Percentiles rank a stretch among this genome's conserved stretches.
These are phyloP conservation scores for Octodonta nipae DNA, from an alignment of 2,888 invertebrate species.

Conservation along the genomic window DNA sequence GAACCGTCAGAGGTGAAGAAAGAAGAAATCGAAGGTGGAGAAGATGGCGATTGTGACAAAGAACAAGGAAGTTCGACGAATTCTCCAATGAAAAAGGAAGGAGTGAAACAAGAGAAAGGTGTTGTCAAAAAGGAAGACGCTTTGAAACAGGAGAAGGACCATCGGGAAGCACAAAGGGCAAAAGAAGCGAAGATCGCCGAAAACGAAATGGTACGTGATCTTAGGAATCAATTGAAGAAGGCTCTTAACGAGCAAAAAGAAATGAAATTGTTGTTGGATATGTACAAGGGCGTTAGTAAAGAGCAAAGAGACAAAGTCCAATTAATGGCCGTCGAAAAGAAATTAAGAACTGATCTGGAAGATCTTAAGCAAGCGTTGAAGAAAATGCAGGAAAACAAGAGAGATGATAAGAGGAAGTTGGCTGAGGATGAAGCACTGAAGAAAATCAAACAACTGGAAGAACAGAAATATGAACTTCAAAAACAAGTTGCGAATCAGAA, in stretches of 20 bases:
- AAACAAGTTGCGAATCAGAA: conserved; percentile 80
- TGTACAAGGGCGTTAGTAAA: conserved; percentile 95
- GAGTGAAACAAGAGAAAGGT: conserved; percentile 38
- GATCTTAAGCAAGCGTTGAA: conserved; percentile 76
- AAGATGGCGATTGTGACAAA: conserved; percentile 36
- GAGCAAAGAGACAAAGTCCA: conserved; percentile 93
- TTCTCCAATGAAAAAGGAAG: conserved; percentile 45
- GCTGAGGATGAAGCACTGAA: conserved; percentile 90
- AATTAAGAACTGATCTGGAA: conserved; percentile 77
- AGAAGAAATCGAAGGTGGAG: conserved; percentile 36
- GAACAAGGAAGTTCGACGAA: conserved; percentile 30
- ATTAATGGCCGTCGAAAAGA: conserved; percentile 88
- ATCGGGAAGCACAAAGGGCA: conserved; percentile 45
- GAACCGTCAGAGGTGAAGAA: conserved; percentile 30
- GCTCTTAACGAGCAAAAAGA: conserved; percentile 88
- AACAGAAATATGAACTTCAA: conserved; percentile 81
- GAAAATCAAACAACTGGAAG: conserved; percentile 88
- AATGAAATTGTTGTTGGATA: conserved; percentile 82
- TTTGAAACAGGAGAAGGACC: conserved; percentile 49
- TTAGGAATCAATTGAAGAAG: conserved; percentile 89
- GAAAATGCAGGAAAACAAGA: conserved; percentile 81
- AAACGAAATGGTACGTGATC: conserved; percentile 69
- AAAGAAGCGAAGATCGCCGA: conserved; percentile 55
- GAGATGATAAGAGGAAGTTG: conserved; percentile 77
- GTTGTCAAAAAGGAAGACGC: conserved; percentile 47